Evolutionary conservation across 2,888 invertebrate genomes (phyloP).

Genomic region (Tenthredo mesomela): DNA sequence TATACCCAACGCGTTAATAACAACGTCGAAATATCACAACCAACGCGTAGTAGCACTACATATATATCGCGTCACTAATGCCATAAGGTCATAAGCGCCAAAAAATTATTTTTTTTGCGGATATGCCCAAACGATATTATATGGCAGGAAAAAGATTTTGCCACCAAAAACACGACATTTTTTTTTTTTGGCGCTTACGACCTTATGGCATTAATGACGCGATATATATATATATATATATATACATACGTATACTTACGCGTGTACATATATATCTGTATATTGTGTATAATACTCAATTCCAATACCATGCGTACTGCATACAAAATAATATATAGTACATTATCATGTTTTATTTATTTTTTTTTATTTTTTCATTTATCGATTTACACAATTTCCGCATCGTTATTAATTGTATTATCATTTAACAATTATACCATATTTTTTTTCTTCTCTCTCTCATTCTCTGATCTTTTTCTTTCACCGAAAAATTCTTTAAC

Average conservation of each 20-base stretch:
- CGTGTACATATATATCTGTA: neutral
- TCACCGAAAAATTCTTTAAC: neutral
- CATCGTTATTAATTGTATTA: neutral
- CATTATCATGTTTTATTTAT: neutral
- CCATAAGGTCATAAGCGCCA: too few relatives aligned
- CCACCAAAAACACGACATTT: too few relatives aligned
- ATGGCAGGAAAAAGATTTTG: too few relatives aligned
- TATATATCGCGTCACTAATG: too few relatives aligned
- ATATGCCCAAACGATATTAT: too few relatives aligned
- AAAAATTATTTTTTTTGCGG: too few relatives aligned
- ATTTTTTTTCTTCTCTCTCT: constrained; percentile 55
- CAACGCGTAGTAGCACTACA: neutral
- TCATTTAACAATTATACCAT: neutral
- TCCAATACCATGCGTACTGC: neutral
- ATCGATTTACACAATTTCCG: neutral
- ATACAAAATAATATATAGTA: neutral
- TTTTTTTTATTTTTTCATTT: too few relatives aligned
- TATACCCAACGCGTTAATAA: neutral
- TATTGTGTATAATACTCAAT: neutral
- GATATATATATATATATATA: too few relatives aligned
- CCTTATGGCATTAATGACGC: too few relatives aligned
- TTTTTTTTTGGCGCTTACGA: too few relatives aligned
- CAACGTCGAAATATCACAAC: constrained; percentile 4
- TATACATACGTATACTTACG: too few relatives aligned
- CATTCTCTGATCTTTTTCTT: neutral